These are phyloP conservation scores for Eidolon dupreanum DNA, from an alignment of 2,797 vertebrate species.

Conservation along the genomic window DNA sequence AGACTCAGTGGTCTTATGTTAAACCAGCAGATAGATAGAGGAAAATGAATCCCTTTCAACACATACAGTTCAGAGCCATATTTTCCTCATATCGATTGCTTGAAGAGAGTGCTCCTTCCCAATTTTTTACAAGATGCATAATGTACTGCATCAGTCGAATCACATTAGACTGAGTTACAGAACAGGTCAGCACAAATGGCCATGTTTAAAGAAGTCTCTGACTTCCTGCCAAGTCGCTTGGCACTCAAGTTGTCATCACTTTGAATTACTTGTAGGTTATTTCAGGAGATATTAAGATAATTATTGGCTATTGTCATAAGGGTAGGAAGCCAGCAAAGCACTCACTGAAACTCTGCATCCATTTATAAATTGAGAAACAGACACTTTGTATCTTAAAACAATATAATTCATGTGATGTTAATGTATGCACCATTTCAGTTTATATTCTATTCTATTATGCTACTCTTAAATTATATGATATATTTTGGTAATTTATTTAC, in stretches of 20 bases:
- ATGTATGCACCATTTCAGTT: conserved; percentile 52
- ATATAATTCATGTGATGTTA: conserved; percentile 59
- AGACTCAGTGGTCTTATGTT: not conserved
- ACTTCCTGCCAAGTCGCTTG: conserved; percentile 84
- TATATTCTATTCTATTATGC: conserved; percentile 41
- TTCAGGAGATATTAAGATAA: conserved; percentile 83
- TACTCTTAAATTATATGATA: conserved; percentile 58
- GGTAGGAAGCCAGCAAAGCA: conserved; percentile 81
- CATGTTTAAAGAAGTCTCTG: conserved; percentile 74
- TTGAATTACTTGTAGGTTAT: conserved; percentile 87
- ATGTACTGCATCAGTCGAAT: conserved; percentile 77
- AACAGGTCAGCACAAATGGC: conserved; percentile 81
- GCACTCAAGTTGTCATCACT: conserved; percentile 84
- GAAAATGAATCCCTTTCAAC: conserved; percentile 61
- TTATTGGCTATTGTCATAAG: conserved; percentile 83
- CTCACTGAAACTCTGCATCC: conserved; percentile 78
- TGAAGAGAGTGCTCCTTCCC: conserved; percentile 68
- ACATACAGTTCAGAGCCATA: conserved; percentile 63
- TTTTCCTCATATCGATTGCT: conserved; percentile 63
- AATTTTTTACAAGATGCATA: conserved; percentile 69
- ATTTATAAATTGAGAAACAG: conserved; percentile 75
- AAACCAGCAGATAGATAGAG: conserved; percentile 10
- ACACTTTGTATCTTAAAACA: conserved; percentile 79
- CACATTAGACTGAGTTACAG: conserved; percentile 77
- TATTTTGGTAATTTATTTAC: conserved; percentile 55